phyloP scores from a whole-genome alignment of 2,888 invertebrate species.

The Cryptocephalus moraei region DNA sequence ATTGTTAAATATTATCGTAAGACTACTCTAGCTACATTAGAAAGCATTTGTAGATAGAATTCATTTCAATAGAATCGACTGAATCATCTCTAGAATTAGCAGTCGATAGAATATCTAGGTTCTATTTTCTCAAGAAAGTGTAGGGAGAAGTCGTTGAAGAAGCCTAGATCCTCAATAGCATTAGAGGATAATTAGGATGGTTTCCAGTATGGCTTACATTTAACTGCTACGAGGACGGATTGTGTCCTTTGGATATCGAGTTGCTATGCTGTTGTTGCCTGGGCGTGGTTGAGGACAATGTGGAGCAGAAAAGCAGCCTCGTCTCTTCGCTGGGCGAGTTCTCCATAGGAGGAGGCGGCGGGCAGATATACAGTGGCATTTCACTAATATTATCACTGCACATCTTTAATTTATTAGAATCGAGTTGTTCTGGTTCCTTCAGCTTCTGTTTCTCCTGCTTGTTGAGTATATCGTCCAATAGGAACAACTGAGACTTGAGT shows the following conservation, averaged over 20 bases:
- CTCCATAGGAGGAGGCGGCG: conserved; percentile 43
- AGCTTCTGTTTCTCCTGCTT: conserved; percentile 24
- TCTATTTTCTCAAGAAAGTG: too few relatives aligned
- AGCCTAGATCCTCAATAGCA: too few relatives aligned
- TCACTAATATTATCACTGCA: conserved; percentile 25
- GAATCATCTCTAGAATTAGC: too few relatives aligned
- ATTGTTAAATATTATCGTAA: too few relatives aligned
- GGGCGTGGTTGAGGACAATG: conserved; percentile 11
- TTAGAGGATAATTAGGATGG: too few relatives aligned
- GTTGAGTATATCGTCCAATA: conserved; percentile 38
- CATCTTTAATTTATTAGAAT: conserved; percentile 32
- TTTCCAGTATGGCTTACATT: conserved; percentile 22
- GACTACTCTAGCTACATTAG: too few relatives aligned
- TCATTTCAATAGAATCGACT: too few relatives aligned
- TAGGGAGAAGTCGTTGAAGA: too few relatives aligned
- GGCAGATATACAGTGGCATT: conserved; percentile 42
- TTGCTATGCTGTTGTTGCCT: conserved; percentile 24
- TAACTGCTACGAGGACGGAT: conserved; percentile 39
- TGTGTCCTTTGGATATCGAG: conserved; percentile 29
- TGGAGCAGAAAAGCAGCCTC: conserved; percentile 30
- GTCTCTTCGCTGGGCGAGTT: conserved; percentile 45
- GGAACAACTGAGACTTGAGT: conserved; percentile 36
- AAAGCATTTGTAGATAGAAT: too few relatives aligned
- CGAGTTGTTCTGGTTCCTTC: conserved; percentile 23
- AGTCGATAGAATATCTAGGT: too few relatives aligned